Conservation (phyloP, 2,888 invertebrate genomes). For the Cataglyphis livida region DNA sequence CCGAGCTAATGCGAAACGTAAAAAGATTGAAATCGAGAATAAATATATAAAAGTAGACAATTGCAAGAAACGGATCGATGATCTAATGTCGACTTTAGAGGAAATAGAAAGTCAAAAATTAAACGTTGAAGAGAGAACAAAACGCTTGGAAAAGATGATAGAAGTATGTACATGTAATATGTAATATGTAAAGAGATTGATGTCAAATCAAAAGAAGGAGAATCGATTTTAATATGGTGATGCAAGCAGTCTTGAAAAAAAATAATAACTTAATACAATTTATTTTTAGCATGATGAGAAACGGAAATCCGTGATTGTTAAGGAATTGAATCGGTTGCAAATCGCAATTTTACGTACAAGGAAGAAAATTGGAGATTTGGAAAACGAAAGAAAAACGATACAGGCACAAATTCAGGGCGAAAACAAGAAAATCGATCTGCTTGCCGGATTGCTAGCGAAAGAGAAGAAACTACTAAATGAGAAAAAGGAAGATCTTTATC, state of each 20-base stretch:
- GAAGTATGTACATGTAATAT: conserved; percentile 79
- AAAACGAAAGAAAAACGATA: conserved; percentile 76
- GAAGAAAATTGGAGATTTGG: conserved; percentile 73
- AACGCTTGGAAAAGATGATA: conserved; percentile 88
- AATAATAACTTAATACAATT: not conserved
- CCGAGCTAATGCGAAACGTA: conserved; percentile 67
- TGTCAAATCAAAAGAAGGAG: not conserved
- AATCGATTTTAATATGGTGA: not conserved
- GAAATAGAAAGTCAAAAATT: conserved; percentile 87
- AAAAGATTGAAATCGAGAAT: conserved; percentile 65
- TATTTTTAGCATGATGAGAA: conserved; percentile 80
- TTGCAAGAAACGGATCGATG: conserved; percentile 82
- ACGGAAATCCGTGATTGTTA: conserved; percentile 72
- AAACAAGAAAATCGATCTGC: conserved; percentile 74
- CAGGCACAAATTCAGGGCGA: conserved; percentile 75
- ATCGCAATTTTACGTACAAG: conserved; percentile 69
- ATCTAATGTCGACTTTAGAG: conserved; percentile 86
- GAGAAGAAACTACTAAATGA: conserved; percentile 75
- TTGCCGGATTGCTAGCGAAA: conserved; percentile 66
- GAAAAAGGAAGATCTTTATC: conserved; percentile 76
- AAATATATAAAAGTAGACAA: conserved; percentile 75
- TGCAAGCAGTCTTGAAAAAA: not conserved
- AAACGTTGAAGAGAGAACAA: conserved; percentile 87
- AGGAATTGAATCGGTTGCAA: conserved; percentile 78
- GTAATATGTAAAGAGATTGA: not conserved